These are phyloP conservation scores for Rhadina sibilatrix DNA, from an alignment of 2,113 vertebrate genomes.

Conservation along the genomic window DNA sequence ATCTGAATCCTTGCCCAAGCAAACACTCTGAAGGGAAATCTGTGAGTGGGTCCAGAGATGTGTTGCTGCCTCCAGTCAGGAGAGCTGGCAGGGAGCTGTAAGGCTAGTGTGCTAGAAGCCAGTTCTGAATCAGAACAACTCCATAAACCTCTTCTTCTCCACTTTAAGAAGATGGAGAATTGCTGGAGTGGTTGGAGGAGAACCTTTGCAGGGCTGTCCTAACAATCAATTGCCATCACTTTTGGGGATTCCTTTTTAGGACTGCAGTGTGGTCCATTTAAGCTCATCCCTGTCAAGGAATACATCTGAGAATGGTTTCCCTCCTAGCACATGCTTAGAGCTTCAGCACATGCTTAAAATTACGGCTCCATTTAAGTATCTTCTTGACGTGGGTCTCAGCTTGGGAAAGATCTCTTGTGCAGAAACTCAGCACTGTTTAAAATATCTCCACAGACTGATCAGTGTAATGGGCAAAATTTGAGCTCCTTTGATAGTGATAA, in stretches of 20 bases:
- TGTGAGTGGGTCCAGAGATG: neutral
- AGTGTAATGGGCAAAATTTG: neutral
- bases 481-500: neutral
- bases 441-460: neutral
- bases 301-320: slow-evolving; percentile 14
- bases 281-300: slow-evolving; percentile 36
- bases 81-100: neutral
- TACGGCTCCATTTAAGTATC: neutral
- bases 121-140: neutral
- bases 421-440: neutral
- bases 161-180: neutral
- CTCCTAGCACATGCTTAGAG: slow-evolving; percentile 35
- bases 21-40: neutral
- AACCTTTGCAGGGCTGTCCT: neutral
- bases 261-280: neutral
- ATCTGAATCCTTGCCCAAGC: neutral
- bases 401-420: slow-evolving; percentile 1
- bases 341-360: slow-evolving; percentile 58
- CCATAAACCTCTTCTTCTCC: neutral
- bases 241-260: neutral
- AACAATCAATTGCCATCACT: neutral
- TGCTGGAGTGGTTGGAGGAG: neutral
- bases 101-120: neutral
- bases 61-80: neutral
- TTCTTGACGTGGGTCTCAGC: neutral